phyloP scores from a whole-genome alignment of 2,888 invertebrate genomes.

The Argynnis bischoffii region DNA sequence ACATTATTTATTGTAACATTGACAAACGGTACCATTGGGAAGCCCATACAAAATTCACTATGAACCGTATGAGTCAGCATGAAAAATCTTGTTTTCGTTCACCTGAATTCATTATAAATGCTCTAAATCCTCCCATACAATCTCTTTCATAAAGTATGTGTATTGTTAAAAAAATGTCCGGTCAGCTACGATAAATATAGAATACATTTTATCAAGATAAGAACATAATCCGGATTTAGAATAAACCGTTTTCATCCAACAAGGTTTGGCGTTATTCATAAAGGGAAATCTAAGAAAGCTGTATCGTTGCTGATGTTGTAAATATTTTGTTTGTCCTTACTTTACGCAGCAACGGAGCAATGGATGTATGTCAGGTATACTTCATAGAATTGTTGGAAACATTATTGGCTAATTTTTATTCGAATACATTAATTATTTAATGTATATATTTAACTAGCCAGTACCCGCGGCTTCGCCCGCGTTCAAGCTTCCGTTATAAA shows the following conservation, averaged over 20 bases:
- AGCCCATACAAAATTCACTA: slow-evolving; percentile 22
- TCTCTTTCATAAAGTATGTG: slow-evolving; percentile 58
- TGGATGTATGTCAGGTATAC: too few relatives aligned
- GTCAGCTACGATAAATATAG: slow-evolving; percentile 73
- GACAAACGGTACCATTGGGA: slow-evolving; percentile 16
- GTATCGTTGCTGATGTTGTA: not conserved
- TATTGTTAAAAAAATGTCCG: slow-evolving; percentile 68
- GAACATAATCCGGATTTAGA: slow-evolving; percentile 69
- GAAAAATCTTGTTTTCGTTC: slow-evolving; percentile 51
- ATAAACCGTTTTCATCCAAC: slow-evolving; percentile 30
- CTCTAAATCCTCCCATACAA: slow-evolving; percentile 52
- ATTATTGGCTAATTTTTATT: too few relatives aligned
- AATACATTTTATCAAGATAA: slow-evolving; percentile 70
- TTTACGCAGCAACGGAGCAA: too few relatives aligned
- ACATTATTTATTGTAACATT: slow-evolving; percentile 15
- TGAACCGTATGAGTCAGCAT: slow-evolving; percentile 42
- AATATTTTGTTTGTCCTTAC: not conserved
- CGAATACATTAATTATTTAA: too few relatives aligned
- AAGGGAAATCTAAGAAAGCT: slow-evolving; percentile 15
- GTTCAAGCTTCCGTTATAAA: too few relatives aligned
- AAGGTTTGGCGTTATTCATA: slow-evolving; percentile 31
- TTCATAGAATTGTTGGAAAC: too few relatives aligned
- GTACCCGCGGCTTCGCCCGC: too few relatives aligned
- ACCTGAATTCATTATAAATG: slow-evolving; percentile 56
- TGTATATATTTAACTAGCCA: too few relatives aligned